phyloP scores from a whole-genome alignment of 2,797 vertebrate species.

The Trachops cirrhosus region DNA sequence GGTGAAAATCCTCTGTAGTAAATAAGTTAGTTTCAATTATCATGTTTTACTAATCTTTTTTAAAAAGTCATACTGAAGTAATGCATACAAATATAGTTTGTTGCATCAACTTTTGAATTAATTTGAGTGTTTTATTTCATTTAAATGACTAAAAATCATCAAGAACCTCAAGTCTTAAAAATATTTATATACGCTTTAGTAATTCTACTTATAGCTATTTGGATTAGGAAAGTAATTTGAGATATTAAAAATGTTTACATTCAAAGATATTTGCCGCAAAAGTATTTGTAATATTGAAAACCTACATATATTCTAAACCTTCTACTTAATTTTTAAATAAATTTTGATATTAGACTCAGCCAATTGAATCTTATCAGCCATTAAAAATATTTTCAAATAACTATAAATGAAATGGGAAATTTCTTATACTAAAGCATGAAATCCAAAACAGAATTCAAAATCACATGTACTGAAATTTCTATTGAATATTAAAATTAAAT shows the following conservation, averaged over 20 bases:
- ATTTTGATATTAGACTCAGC: not conserved
- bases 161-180: not conserved
- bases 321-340: not conserved
- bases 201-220: not conserved
- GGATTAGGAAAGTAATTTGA: not conserved
- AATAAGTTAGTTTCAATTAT: not conserved
- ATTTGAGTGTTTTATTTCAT: not conserved
- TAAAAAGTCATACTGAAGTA: not conserved
- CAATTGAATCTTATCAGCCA: not conserved
- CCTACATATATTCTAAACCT: not conserved
- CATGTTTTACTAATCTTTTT: not conserved
- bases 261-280: not conserved
- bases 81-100: not conserved
- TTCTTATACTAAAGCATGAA: not conserved
- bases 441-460: slow-evolving; percentile 4
- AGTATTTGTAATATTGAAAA: not conserved
- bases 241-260: not conserved
- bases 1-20: not conserved
- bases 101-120: slow-evolving; percentile 10
- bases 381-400: slow-evolving; percentile 28
- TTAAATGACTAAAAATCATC: not conserved
- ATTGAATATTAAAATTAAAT: slow-evolving; percentile 25
- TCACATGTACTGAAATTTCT: slow-evolving; percentile 15
- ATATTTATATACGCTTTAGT: not conserved
- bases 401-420: not conserved